Evolutionary conservation across 2,113 vertebrate species (phyloP), one percentile per base, ranked within the genome.

Genomic region (Onychorhynchus coronatus): DNA sequence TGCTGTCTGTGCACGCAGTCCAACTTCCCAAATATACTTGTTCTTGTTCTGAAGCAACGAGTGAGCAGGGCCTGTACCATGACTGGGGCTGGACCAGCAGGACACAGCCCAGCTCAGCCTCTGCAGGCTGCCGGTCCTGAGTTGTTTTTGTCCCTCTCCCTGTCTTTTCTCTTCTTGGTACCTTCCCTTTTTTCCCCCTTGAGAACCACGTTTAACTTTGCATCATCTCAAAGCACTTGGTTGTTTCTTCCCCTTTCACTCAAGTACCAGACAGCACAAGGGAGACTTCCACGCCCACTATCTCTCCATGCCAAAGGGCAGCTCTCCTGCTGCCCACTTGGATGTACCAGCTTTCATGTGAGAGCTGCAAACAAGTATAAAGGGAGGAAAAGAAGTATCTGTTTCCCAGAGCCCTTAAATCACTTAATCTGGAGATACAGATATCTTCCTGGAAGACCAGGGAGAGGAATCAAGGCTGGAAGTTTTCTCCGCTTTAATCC

Each of bases 1-100:
- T 85, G 33, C 39, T 50, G 14, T 8, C 39, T 5, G 0, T 22
- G 14, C 0, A 0, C 12, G 23, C 46, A 55, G 39, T 7, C 25
- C 11, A 75, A 65, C 17, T 44, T 80, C 11, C 16, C 37, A 2
- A 33, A 93, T 25, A 79, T 9, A 41, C 17, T 20, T 28, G 21
- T 22, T 73, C 31, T 10, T 44, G 11, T 49, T n/a, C 24, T 44
- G 7, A 76, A 70, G 25, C 12, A 65, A 37, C 17, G 10, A 14
- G 8, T 25, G 23, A 77, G 46, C 20, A 80, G 15, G 30, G 18
- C 8, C 21, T 77, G 5, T 42, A 74, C 6, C 55, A 66, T 39
- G 24, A 39, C 35, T n/a, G 52, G 19, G 22, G 5, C 35, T 56
- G 16, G 5, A 58, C 18, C 39, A 58, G 53, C 10, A 35, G 28